phyloP scores from a whole-genome alignment of 2,888 invertebrate genomes.

The Tenthredo distinguenda region DNA sequence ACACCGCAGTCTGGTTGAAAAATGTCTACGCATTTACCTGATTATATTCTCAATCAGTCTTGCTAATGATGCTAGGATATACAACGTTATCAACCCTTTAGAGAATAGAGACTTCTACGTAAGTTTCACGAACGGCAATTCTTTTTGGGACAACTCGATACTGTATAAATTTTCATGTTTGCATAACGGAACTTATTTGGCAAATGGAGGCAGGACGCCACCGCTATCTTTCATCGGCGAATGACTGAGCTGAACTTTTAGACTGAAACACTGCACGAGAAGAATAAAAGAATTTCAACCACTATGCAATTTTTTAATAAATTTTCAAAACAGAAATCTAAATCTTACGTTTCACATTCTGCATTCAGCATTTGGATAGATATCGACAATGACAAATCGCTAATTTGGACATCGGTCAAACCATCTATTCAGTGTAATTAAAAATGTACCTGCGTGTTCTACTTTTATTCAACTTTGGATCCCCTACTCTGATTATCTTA shows the following conservation, averaged over 20 bases:
- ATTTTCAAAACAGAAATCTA: neutral
- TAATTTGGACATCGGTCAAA: neutral
- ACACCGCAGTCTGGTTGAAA: neutral
- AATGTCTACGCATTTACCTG: neutral
- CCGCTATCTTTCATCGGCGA: neutral
- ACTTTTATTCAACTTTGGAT: neutral
- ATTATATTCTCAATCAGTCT: neutral
- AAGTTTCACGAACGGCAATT: neutral
- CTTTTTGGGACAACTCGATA: neutral
- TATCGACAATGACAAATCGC: neutral
- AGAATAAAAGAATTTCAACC: neutral
- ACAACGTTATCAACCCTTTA: neutral
- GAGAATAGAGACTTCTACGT: neutral
- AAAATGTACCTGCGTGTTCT: neutral
- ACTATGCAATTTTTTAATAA: neutral
- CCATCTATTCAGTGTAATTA: neutral
- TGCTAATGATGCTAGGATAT: no score
- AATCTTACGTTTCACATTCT: neutral
- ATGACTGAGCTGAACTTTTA: neutral
- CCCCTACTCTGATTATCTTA: neutral
- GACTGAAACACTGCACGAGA: neutral
- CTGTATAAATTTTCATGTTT: slow-evolving; percentile 14
- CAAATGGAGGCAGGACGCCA: neutral
- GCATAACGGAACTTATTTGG: neutral
- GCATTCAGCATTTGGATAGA: neutral